These are phyloP conservation scores for Chrysotoxum bicinctum DNA, from an alignment of 2,888 invertebrate genomes.

Conservation along the genomic window DNA sequence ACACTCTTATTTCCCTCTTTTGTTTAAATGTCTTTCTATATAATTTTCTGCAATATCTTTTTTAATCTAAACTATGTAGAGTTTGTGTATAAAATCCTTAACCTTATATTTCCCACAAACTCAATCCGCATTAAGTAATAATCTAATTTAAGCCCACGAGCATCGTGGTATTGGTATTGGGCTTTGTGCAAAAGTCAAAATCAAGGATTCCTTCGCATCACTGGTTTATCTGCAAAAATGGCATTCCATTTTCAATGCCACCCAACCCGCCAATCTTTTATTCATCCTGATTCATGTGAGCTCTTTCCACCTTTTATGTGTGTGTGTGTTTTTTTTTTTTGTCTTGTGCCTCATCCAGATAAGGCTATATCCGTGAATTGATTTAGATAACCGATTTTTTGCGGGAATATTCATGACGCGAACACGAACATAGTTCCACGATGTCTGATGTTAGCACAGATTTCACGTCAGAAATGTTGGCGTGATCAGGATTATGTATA, in stretches of 20 bases:
- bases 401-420: constrained; percentile 56
- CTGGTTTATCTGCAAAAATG: constrained; percentile 57
- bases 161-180: neutral
- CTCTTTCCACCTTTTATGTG: neutral
- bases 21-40: neutral
- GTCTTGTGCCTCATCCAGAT: constrained; percentile 4
- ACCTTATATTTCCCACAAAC: neutral
- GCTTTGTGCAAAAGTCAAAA: constrained; percentile 36
- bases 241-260: constrained; percentile 10
- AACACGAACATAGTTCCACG: constrained; percentile 25
- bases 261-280: neutral
- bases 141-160: constrained; percentile 57
- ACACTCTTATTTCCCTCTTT: neutral
- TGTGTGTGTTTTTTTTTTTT: neutral
- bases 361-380: constrained; percentile 65
- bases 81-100: neutral
- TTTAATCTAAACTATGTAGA: neutral
- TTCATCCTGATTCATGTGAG: constrained; percentile 29
- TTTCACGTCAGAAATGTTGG: constrained; percentile 45
- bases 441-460: constrained; percentile 50
- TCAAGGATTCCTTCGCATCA: constrained; percentile 35
- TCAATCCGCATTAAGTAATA: constrained; percentile 53
- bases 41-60: neutral
- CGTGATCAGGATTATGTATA: constrained; percentile 58
- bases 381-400: constrained; percentile 63